Conservation (phyloP, 1,140 invertebrate species). For the Cotesia chilonis region DNA sequence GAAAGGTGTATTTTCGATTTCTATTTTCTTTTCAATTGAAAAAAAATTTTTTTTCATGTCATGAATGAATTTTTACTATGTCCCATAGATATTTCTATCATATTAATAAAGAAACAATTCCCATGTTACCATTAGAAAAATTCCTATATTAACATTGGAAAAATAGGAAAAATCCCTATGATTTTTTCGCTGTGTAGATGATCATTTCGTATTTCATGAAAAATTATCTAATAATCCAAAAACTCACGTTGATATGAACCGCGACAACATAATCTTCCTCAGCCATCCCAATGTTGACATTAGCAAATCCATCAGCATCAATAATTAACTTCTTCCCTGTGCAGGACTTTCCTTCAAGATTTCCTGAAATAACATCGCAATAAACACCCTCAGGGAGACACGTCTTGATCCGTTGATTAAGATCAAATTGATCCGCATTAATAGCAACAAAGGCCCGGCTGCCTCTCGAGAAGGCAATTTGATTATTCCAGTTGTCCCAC, state of each 20-base stretch:
- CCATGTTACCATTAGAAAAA: too few relatives aligned
- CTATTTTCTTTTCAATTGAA: too few relatives aligned
- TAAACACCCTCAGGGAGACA: slow-evolving; percentile 81
- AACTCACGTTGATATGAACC: slow-evolving; percentile 64
- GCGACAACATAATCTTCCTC: slow-evolving; percentile 73
- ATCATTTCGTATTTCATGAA: not conserved
- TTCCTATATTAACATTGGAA: too few relatives aligned
- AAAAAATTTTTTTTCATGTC: too few relatives aligned
- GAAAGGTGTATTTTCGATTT: too few relatives aligned
- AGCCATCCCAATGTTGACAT: slow-evolving; percentile 64
- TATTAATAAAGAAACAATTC: too few relatives aligned
- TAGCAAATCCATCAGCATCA: slow-evolving; percentile 63
- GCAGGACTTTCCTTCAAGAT: slow-evolving; percentile 64
- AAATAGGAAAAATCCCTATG: too few relatives aligned
- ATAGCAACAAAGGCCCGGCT: slow-evolving; percentile 78
- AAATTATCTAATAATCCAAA: slow-evolving; percentile 6
- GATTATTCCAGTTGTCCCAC: slow-evolving; percentile 79
- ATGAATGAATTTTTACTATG: too few relatives aligned
- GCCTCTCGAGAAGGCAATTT: slow-evolving; percentile 81
- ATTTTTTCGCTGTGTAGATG: too few relatives aligned
- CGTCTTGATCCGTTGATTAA: slow-evolving; percentile 71
- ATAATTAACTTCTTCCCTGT: slow-evolving; percentile 71
- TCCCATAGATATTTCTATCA: too few relatives aligned
- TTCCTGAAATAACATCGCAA: slow-evolving; percentile 83
- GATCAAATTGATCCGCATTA: slow-evolving; percentile 70